phyloP scores from a whole-genome alignment of 2,797 vertebrate genomes.

The Pangasius djambal region DNA sequence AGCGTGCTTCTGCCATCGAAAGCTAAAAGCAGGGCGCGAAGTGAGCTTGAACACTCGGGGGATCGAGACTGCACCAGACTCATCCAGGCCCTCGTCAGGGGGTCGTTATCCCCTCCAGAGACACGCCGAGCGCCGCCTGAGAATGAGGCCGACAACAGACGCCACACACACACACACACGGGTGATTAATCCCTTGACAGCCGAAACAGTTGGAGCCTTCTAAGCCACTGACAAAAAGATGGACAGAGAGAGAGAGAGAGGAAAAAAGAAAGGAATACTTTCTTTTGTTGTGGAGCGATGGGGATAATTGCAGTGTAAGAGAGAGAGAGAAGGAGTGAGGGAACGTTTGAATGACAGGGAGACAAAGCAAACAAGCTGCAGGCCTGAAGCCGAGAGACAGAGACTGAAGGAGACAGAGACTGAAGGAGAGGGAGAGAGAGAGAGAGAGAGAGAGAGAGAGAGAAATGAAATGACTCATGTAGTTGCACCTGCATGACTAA shows the following conservation, averaged over 20 bases:
- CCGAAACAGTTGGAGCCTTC: conserved; percentile 37
- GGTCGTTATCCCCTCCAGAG: conserved; percentile 16
- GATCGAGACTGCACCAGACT: background rate
- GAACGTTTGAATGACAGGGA: conserved; percentile 1
- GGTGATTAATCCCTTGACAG: conserved; percentile 46
- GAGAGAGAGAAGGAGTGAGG: background rate
- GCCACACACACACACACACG: conserved; percentile 16
- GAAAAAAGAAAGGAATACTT: too few species aligned
- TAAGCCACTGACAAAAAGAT: conserved; percentile 25
- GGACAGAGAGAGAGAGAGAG: too few species aligned
- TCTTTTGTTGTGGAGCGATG: background rate
- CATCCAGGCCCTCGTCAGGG: background rate
- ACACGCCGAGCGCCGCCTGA: conserved; percentile 12
- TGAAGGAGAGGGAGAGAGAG: background rate
- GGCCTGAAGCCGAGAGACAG: background rate
- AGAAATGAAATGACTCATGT: background rate
- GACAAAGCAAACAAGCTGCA: background rate
- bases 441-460: background rate
- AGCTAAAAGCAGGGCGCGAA: background rate
- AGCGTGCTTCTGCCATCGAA: background rate
- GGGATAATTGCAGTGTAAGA: conserved; percentile 23
- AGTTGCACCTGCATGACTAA: background rate
- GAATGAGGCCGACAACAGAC: conserved; percentile 38
- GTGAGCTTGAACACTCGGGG: background rate
- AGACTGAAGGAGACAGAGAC: background rate